Base-by-base conservation (phyloP, 2,113 vertebrate genomes). In the Machaerirhynchus nigripectus region DNA sequence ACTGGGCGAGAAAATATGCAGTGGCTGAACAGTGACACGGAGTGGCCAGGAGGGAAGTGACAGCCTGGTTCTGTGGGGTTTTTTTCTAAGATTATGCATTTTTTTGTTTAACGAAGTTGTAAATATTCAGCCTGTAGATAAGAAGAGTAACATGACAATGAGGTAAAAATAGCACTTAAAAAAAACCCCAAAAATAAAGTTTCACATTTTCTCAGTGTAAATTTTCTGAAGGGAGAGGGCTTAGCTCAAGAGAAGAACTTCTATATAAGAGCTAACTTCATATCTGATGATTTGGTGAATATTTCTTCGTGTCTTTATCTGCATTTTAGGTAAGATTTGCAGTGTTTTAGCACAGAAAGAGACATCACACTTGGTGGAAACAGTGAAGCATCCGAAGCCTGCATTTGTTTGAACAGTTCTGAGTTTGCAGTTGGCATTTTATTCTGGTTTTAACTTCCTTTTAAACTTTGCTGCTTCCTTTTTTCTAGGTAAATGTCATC, bases 401-500 rank as follows among this genome's bases (percentile, higher is more conserved):
- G 87, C 12, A 39, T 30, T 15, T 52, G 28, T 22, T 47, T 44
- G 68, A 74, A 67, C 59, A n/a, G 35, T 59, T 69, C 40, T 69
- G 30, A 60, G 10, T 60, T 74, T 68, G 7, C 53, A 95, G 47
- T 4, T 93, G 68, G 10, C 27, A 31, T 79, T 89, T 84, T 26
- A 33, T 15, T 75, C 50, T n/a, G 42, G 1, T 70, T 82, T 57
- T 91, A 27, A 39, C 44, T 89, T 65, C 14, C 23, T 61, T 26
- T 79, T 15, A 71, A 30, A n/a, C 6, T 56, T 84, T n/a, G 11
- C 0, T 30, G 14, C 11, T 88, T 57, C 18, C 11, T 86, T 50
- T 44, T 91, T 23, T 19, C 56, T 81, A 99, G 99, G 49, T 92
- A 6, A 99, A 99, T 47, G 90, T 99, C 81, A 96, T 99, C 53